These are phyloP conservation scores for Sphaerodactylus townsendi DNA, from an alignment of 2,113 vertebrate species.

Conservation along the genomic window DNA sequence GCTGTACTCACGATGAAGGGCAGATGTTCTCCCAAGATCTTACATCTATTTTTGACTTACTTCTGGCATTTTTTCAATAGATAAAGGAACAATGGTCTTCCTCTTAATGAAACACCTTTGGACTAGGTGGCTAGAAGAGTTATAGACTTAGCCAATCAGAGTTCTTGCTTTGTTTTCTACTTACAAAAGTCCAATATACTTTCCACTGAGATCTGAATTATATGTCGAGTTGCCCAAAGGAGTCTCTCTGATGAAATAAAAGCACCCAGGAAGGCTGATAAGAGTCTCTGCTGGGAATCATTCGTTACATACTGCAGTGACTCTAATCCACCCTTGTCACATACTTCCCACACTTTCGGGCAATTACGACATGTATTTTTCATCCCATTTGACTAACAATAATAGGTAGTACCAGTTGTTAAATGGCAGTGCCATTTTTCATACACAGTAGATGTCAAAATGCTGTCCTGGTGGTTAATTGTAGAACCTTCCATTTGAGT, in stretches of 20 bases:
- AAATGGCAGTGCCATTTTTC: slow-evolving; percentile 13
- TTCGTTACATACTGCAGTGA: background rate
- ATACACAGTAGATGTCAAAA: slow-evolving; percentile 14
- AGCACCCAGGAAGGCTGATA: slow-evolving; percentile 1
- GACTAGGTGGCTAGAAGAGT: background rate
- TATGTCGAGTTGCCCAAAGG: background rate
- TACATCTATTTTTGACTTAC: background rate
- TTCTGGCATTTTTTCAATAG: background rate
- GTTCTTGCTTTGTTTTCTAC: background rate
- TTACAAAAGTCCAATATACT: background rate
- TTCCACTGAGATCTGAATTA: background rate
- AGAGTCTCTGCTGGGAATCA: slow-evolving; percentile 3
- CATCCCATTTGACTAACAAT: slow-evolving; percentile 41
- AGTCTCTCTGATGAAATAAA: slow-evolving; percentile 24
- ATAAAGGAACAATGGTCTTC: background rate
- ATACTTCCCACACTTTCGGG: slow-evolving; percentile 24
- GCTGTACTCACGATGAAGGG: background rate
- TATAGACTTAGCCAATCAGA: background rate
- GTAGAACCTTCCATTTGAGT: slow-evolving; percentile 7
- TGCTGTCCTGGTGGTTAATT: slow-evolving; percentile 8
- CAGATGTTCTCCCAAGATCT: background rate
- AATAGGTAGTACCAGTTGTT: slow-evolving; percentile 17
- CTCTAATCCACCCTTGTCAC: slow-evolving; percentile 18
- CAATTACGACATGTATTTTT: slow-evolving; percentile 32
- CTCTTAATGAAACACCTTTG: background rate